These are phyloP conservation scores for Hemitrygon akajei DNA, from an alignment of 2,797 vertebrate species.

Conservation along the genomic window DNA sequence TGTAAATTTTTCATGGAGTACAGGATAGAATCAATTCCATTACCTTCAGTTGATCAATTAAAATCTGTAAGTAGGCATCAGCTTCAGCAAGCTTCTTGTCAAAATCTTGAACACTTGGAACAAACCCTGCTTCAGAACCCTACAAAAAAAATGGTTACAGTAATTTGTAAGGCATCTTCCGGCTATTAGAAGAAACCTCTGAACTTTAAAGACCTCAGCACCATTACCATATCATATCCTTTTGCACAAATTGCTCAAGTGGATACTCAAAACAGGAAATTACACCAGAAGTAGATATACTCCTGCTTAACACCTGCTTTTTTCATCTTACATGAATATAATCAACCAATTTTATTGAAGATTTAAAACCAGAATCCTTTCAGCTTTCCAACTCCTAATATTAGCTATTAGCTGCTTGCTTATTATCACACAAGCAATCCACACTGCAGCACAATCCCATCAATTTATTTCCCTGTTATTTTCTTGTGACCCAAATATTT, in stretches of 20 bases:
- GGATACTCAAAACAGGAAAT: background rate
- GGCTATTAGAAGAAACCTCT: too few relatives aligned
- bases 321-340: background rate
- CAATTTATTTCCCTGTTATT: too few relatives aligned
- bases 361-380: background rate
- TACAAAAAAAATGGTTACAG: constrained; percentile 50
- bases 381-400: background rate
- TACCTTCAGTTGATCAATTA: constrained; percentile 97
- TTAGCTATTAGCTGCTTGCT: background rate
- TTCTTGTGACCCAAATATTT: too few relatives aligned
- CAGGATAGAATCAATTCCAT: background rate
- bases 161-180: constrained; percentile 27
- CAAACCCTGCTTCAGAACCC: constrained; percentile 90
- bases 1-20: background rate
- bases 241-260: background rate
- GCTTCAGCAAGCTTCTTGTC: constrained; percentile 97
- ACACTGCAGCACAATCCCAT: too few relatives aligned
- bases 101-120: constrained; percentile 96
- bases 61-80: constrained; percentile 94
- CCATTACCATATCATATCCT: background rate
- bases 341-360: background rate
- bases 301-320: background rate
- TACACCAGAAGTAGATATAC: background rate
- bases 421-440: too few relatives aligned
- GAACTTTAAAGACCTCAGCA: background rate